Base-by-base conservation (phyloP, 1,140 invertebrate species). In the Aphaenogaster floridana region DNA sequence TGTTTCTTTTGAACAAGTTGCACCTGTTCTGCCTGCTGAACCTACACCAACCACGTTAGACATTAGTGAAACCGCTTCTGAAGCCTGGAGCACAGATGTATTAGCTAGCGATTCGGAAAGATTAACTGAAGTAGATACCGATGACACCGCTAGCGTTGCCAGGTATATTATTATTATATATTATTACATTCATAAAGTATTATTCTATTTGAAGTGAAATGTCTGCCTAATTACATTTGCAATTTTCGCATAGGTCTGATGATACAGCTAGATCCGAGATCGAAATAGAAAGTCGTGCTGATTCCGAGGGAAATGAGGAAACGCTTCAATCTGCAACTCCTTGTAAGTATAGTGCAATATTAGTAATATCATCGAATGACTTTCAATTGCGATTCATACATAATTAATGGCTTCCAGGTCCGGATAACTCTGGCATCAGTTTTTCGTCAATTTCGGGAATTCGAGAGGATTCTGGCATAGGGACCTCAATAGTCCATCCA, bases 21-120 rank as follows among this genome's bases (percentile, higher is more conserved):
- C 90, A 2, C 85, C 91, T 64, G 89, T 92, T 42, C 76, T 94
- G 17, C 87, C 95, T 7, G 84, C 89, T 76, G 94, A 95, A 84
- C 77, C 90, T 61, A 86, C 92, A 68, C 90, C 92, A 81, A 92
- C 92, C 1, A 91, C 95, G 57, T 88, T 96, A 52, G 98, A 99
- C 94, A 97, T 97, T 13, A 98, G 97, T 17, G 98, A 99, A 95
- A 99, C 98, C 39, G 98, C 98, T 0, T 99, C 98, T 90, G 99
- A 99, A 96, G 99, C 98, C 0, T 99, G 99, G 99, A 99, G 98
- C 92, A 99, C 98, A 21, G 99, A 99, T 96, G 99, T 99, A 45
- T 95, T 99, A 64, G 98, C 98, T 1, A 99, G 98, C 34, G 99
- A 99, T 94, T 99, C 98, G 6, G 99, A 99, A 94, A 96, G 98